These are phyloP conservation scores for Ceriagrion tenellum DNA, from an alignment of 2,888 invertebrate genomes.

Conservation along the genomic window DNA sequence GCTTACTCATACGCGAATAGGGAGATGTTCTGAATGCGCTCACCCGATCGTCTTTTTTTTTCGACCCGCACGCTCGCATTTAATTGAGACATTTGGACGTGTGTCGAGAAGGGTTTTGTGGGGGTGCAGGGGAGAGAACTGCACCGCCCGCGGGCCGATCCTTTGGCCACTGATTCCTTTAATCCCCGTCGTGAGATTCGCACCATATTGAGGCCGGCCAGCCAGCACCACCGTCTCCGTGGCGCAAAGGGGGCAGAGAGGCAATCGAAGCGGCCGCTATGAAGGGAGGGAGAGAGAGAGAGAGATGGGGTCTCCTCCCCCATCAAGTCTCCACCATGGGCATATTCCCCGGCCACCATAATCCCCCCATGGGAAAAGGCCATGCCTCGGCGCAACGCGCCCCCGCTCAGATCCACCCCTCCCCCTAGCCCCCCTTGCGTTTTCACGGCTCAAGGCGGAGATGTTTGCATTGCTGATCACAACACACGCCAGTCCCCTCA, in stretches of 20 bases:
- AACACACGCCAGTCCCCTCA: neutral
- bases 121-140: too few species aligned
- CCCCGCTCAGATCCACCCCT: too few species aligned
- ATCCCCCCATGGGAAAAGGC: constrained; percentile 32
- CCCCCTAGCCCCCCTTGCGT: neutral
- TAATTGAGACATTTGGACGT: constrained; percentile 1
- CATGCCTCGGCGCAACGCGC: neutral
- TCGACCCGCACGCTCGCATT: neutral
- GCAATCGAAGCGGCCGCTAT: constrained; percentile 1
- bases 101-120: neutral
- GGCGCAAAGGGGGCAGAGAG: neutral
- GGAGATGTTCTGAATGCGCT: too few species aligned
- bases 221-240: too few species aligned
- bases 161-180: neutral
- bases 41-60: too few species aligned
- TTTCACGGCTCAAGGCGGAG: constrained; percentile 51
- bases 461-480: constrained; percentile 49
- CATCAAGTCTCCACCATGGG: neutral
- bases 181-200: constrained; percentile 28
- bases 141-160: neutral
- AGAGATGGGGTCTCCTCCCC: too few species aligned
- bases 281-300: too few species aligned
- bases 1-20: too few species aligned
- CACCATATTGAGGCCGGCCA: constrained; percentile 4
- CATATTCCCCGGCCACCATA: neutral